These are phyloP conservation scores for Agrypnia vestita DNA, from an alignment of 1,140 invertebrate species.

Conservation along the genomic window DNA sequence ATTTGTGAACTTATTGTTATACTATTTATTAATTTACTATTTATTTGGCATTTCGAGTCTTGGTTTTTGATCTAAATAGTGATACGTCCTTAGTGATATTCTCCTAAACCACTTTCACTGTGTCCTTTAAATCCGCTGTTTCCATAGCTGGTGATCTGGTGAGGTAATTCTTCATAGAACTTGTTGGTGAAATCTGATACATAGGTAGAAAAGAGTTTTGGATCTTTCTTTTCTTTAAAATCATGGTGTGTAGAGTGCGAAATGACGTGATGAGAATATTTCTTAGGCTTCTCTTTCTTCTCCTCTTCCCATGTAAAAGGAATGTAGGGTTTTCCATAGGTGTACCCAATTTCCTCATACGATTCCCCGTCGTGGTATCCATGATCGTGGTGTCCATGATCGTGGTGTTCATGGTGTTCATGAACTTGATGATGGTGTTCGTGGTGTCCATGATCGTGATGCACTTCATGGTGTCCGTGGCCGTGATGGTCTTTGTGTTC, in stretches of 20 bases:
- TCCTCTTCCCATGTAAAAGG: no score
- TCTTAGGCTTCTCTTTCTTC: no score
- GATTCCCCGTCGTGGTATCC: no score
- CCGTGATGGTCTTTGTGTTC: no score
- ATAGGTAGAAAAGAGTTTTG: not conserved
- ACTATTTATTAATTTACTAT: no score
- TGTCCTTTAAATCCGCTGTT: constrained; percentile 14
- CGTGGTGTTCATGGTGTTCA: no score
- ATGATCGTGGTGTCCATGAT: no score
- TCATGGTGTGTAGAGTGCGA: not conserved
- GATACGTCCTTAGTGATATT: no score
- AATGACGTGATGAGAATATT: not conserved
- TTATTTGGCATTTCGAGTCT: no score
- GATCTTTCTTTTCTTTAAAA: not conserved
- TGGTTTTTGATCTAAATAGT: no score
- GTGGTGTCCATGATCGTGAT: not conserved
- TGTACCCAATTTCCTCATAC: not conserved
- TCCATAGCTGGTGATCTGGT: constrained; percentile 2
- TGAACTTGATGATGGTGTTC: no score
- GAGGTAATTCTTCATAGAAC: not conserved
- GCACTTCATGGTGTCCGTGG: not conserved
- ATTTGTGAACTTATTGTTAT: no score
- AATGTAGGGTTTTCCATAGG: not conserved
- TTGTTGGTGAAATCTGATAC: not conserved
- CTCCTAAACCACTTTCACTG: not conserved